Evolutionary conservation across 1,140 invertebrate genomes (phyloP), one percentile per base, ranked within the genome.

Genomic region (Drosophila equinoxialis): DNA sequence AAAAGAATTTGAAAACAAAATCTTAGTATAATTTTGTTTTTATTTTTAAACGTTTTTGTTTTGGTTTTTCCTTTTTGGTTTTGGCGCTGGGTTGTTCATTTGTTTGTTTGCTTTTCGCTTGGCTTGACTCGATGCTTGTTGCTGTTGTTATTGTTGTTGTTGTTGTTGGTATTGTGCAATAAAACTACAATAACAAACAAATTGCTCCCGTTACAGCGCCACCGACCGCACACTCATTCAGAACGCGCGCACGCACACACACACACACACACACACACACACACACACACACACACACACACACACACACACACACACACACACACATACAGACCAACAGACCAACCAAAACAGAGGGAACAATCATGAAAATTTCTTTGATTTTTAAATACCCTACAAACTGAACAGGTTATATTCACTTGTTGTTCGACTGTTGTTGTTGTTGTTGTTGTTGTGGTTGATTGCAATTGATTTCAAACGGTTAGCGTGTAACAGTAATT

Each of bases 181-280:
- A 81, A 86, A 86, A 73, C 82, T 73, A 81, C 67, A 81, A 86
- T 72, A 85, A 86, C 71, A 85, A 85, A 85, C 71, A 75, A 76
- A 86, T 80, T 77, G 79, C 55, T 61, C 23, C 74, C 54, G 67
- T 77, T 81, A 74, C 71, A 68, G 62, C 42, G 60, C 62, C 55
- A 58, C 57, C 60, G 48, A 48, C 42, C 61, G 63, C 57, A 76
- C 51, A 65, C 42, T 57, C 61, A 59, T 42, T 17, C 37, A 74
- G 35, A 51, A 55, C 66, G 8, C 63, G 65, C 26, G 59, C 14
- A 57, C 62, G 72, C 67, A 51, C n/a, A n/a, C n/a, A n/a, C n/a
- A n/a, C n/a, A n/a, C n/a, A n/a, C n/a, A n/a, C n/a, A n/a, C n/a
- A n/a, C n/a, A 57, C 62, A 75, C 67, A 51, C 55, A 71, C 62